Conservation (phyloP, 2,888 invertebrate species). For the Cheilosia urbana region DNA sequence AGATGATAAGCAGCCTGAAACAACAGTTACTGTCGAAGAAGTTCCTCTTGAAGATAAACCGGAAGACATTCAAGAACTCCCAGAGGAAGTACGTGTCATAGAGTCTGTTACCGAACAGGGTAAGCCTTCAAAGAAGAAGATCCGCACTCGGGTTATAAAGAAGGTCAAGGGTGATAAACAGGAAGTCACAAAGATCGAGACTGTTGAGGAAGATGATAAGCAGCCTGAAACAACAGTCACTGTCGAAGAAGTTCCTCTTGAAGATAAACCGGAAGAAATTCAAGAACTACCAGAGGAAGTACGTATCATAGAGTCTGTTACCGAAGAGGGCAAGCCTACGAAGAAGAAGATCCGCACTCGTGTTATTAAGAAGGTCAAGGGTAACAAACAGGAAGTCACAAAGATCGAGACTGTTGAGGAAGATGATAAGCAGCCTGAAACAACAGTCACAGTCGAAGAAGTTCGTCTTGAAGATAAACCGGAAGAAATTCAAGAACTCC, state of each 20-base stretch:
- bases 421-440: too few relatives aligned
- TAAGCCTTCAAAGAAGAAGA: slow-evolving; percentile 31
- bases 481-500: too few relatives aligned
- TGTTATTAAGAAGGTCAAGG: too few relatives aligned
- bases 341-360: slow-evolving; percentile 45
- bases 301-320: slow-evolving; percentile 17
- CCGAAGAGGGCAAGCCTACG: slow-evolving; percentile 30
- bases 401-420: too few relatives aligned
- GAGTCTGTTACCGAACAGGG: slow-evolving; percentile 30
- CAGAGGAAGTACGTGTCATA: slow-evolving; percentile 24
- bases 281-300: slow-evolving; percentile 39
- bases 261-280: slow-evolving; percentile 15
- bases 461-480: too few relatives aligned
- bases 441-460: too few relatives aligned
- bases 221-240: slow-evolving; percentile 41
- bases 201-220: slow-evolving; percentile 38
- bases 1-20: slow-evolving; percentile 32
- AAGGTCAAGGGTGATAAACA: slow-evolving; percentile 37
- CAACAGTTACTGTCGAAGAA: slow-evolving; percentile 41
- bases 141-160: slow-evolving; percentile 25
- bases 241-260: slow-evolving; percentile 20
- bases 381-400: too few relatives aligned
- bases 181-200: slow-evolving; percentile 44
- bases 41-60: slow-evolving; percentile 29
- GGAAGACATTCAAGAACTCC: slow-evolving; percentile 19